phyloP scores from a whole-genome alignment of 2,888 invertebrate species.

The Aproaerema taeniolella region DNA sequence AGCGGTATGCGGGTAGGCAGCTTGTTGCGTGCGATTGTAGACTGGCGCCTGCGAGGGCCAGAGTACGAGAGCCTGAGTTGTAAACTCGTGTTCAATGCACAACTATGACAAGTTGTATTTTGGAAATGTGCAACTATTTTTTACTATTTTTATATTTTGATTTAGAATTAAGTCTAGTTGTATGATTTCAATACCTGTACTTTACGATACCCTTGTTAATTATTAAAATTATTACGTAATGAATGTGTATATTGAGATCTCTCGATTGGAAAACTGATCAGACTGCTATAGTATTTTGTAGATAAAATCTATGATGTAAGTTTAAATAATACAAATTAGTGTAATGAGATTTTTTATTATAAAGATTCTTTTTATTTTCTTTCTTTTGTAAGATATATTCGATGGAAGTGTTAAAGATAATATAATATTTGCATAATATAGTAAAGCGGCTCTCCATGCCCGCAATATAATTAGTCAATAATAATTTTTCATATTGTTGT shows the following conservation, averaged over 20 bases:
- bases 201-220: constrained; percentile 64
- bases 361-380: constrained; percentile 73
- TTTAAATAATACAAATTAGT: constrained; percentile 70
- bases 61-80: too few relatives aligned
- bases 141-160: constrained; percentile 77
- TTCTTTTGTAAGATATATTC: constrained; percentile 78
- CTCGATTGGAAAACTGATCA: constrained; percentile 72
- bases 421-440: constrained; percentile 82
- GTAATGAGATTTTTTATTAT: constrained; percentile 76
- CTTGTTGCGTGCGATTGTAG: constrained; percentile 26
- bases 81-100: constrained; percentile 50
- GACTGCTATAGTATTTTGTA: constrained; percentile 74
- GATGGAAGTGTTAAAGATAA: constrained; percentile 79
- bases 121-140: constrained; percentile 72
- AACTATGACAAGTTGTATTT: constrained; percentile 63
- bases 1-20: constrained; percentile 36
- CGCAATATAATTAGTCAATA: constrained; percentile 86
- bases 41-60: too few relatives aligned
- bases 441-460: constrained; percentile 83
- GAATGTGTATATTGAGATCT: constrained; percentile 47
- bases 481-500: constrained; percentile 91
- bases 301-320: constrained; percentile 76
- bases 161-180: constrained; percentile 75
- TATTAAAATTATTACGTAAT: constrained; percentile 60
- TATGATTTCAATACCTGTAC: constrained; percentile 70